Evolutionary conservation across 2,113 vertebrate species (phyloP), one percentile per base, ranked within the genome.

Genomic region (Catharus minimus): DNA sequence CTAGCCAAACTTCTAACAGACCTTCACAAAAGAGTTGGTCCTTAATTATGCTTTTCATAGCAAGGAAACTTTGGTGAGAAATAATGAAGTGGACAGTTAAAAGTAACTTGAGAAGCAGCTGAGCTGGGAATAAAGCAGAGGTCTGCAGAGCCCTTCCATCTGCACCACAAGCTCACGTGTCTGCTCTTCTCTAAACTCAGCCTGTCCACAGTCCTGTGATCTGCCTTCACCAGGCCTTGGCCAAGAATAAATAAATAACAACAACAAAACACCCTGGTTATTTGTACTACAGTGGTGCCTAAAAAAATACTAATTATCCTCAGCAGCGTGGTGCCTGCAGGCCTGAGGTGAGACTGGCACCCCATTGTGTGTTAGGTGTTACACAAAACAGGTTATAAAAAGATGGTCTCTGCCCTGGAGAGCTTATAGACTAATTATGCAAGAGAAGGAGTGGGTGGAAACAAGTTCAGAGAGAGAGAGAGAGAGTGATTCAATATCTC

Each of bases 391-490:
- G 50, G 64, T 66, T 71, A 79, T 79, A 84, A 89, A 90, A 74
- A 78, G 86, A 90, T 83, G 93, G 90, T 79, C 95, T 86, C 77
- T 95, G 92, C 93, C 94, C 95, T 84, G 77, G 27, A 95, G 92
- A 94, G 58, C 36, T 93, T 69, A 39, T 39, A 43, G 81, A 15
- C 81, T 86, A 61, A 95, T 93, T 95, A 94, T 72, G 93, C 93
- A 87, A 85, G 89, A 92, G 82, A 66, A 93, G 73, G 83, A 94
- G 92, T 95, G 86, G 92, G 89, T 88, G 93, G 93, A 95, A 94
- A 95, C 83, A 84, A 93, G 92, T 93, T 95, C 81, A 78, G 94
- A 93, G 93, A 92, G 92, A 91, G 86, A 88, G 84, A 73, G n/a
- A 26, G 87, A 44, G 55, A 90, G 76, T 79, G 86, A 86, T 84